Base-by-base conservation (phyloP, 2,113 vertebrate genomes). In the Equus quagga region DNA sequence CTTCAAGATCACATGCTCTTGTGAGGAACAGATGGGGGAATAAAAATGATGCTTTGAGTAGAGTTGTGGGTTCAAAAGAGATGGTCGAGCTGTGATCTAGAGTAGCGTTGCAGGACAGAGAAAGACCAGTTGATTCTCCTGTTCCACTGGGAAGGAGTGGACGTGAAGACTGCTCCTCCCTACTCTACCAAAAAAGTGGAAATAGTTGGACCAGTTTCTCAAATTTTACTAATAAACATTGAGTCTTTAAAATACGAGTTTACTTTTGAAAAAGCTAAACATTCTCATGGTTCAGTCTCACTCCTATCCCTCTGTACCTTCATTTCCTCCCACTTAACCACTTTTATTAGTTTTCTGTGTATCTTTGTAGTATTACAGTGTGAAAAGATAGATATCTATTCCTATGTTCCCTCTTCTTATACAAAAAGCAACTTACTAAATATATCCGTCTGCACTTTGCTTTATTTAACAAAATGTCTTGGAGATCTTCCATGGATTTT, bases 391-490 rank as follows among this genome's bases (percentile, higher is more conserved):
- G 36, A 17, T 46, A 44, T 54, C 51, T 88, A 28, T 85, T 65
- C 36, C 24, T 58, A 1, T 69, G 56, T 18, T 49, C 31, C 58
- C 65, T 64, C 54, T 64, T 67, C 64, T 94, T 91, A 94, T 14
- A 80, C 72, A 90, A 51, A 87, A 91, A 76, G 70, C 28, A 44
- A 41, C 46, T 81, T 86, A 54, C 78, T 89, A 79, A 85, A 67
- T 73, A 89, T 58, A 36, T 69, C 21, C 46, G 49, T 86, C 23
- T 95, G 54, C n/a, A 49, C 33, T 90, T 82, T 41, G 26, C 28
- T 84, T 89, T 92, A 83, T 91, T 86, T 96, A 65, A 75, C 36
- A 87, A 26, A 93, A 69, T 93, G 81, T 36, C 33, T 90, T 87
- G n/a, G 92, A 83, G 46, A 15, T 75, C 10, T 4, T 75, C 58